phyloP scores from a whole-genome alignment of 2,888 invertebrate genomes.

The Tachystola acroxantha region DNA sequence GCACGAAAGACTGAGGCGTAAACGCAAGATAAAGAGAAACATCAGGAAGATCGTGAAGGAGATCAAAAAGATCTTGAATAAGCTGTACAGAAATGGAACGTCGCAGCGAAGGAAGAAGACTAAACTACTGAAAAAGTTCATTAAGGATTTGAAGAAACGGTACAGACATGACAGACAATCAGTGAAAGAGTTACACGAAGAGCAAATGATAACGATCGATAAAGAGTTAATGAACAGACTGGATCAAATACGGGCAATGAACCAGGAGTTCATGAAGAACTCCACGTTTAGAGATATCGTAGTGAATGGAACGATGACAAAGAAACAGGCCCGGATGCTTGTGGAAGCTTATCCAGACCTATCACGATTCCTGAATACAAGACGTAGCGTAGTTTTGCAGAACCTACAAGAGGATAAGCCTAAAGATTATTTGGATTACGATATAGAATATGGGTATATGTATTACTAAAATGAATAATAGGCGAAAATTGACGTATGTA shows the following conservation, averaged over 20 bases:
- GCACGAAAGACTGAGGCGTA: slow-evolving; percentile 33
- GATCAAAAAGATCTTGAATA: slow-evolving; percentile 46
- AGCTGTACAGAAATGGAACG: slow-evolving; percentile 45
- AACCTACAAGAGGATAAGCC: background rate
- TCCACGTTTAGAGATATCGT: slow-evolving; percentile 49
- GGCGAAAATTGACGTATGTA: no score
- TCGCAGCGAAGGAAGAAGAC: slow-evolving; percentile 45
- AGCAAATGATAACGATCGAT: slow-evolving; percentile 44
- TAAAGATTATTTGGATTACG: slow-evolving; percentile 41
- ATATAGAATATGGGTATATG: slow-evolving; percentile 53
- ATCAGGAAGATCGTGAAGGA: slow-evolving; percentile 46
- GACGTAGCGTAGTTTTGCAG: slow-evolving; percentile 16
- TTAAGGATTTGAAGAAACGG: slow-evolving; percentile 47
- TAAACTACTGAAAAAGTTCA: slow-evolving; percentile 50
- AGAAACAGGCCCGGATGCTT: slow-evolving; percentile 32
- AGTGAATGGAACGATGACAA: slow-evolving; percentile 43
- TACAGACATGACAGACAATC: slow-evolving; percentile 48
- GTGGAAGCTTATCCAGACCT: slow-evolving; percentile 50
- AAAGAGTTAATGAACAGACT: slow-evolving; percentile 29
- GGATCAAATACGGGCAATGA: slow-evolving; percentile 35
- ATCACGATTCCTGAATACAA: background rate
- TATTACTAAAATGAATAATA: slow-evolving; percentile 34
- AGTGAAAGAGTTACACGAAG: slow-evolving; percentile 46
- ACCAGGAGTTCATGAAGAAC: slow-evolving; percentile 41
- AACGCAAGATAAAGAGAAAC: slow-evolving; percentile 42